A percentile compares a stretch with the other conserved stretches of the same genome.
phyloP scores from a whole-genome alignment of 2,797 vertebrate species.

The Sebastes aleutianus region DNA sequence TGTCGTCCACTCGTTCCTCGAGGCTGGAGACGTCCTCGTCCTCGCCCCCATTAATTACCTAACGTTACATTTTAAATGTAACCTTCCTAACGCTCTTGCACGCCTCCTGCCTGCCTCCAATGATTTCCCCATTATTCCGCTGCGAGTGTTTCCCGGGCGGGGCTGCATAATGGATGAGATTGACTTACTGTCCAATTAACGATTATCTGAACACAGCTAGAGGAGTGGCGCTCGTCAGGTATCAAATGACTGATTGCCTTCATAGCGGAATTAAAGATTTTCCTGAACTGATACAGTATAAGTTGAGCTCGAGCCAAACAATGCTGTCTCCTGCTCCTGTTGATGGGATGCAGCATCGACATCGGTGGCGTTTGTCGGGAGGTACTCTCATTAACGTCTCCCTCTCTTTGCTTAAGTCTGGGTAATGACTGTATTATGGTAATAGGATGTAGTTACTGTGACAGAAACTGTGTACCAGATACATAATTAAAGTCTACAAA shows the following conservation, averaged over 20 bases:
- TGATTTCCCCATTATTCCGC: constrained; percentile 71
- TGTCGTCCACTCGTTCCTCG: constrained; percentile 44
- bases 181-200: constrained; percentile 77
- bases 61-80: constrained; percentile 59
- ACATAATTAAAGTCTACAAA: constrained; percentile 76
- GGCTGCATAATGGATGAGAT: constrained; percentile 79
- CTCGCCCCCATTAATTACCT: constrained; percentile 66
- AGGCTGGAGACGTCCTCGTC: constrained; percentile 43
- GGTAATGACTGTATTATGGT: constrained; percentile 74
- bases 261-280: constrained; percentile 53
- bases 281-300: constrained; percentile 21
- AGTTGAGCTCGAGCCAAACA: constrained; percentile 41
- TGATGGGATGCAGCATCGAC: constrained; percentile 27
- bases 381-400: constrained; percentile 53
- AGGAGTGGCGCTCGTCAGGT: constrained; percentile 53
- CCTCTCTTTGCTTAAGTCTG: constrained; percentile 59
- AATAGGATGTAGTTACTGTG: constrained; percentile 65
- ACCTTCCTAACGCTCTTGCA: constrained; percentile 55
- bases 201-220: constrained; percentile 67
- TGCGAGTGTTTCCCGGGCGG: constrained; percentile 60
- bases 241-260: constrained; percentile 65
- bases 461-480: constrained; percentile 62
- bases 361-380: constrained; percentile 37
- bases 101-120: constrained; percentile 63
- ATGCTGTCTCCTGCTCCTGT: constrained; percentile 23